Base-by-base conservation (phyloP, 2,888 invertebrate species). In the Brachyopa scutellaris region DNA sequence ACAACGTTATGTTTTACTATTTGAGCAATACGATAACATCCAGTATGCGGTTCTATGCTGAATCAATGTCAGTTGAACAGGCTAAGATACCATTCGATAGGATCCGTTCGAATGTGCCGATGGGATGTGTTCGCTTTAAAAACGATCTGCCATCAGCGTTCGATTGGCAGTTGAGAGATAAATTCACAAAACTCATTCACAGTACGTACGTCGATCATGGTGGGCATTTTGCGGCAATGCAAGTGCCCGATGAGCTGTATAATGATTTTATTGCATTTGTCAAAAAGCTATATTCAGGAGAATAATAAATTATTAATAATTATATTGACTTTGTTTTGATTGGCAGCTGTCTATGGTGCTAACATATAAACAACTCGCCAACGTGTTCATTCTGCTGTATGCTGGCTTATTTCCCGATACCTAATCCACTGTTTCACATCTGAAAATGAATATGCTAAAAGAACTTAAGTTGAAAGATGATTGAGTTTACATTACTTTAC, bases 1-100 rank as follows among this genome's bases (percentile, higher is more conserved):
- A 96, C 85, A 95, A 96, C 86, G 88, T 97, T 4, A 96, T 96
- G 95, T 90, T 96, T 51, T 97, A 97, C 89, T 97, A 96, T 95
- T 88, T 93, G 0, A 93, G 94, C 0, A 93, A 93, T 57, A 93
- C 93, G 6, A 95, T 96, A 7, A 94, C 95, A 0, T 94, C 95
- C 0, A 94, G 96, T 0, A 92, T 93, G 90, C 92, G 97, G 33
- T 90, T 96, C 19, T 97, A 97, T 87, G 90, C 95, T 0, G 96
- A 97, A 88, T 88, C 87, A 0, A 91, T 93, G 15, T 91, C 87
- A 31, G 88, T 86, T 21, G 82, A 86, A 1, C 84, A 88, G 19
- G 72, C 85, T 1, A 86, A 64, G 0, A 82, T 90, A 29, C 87
- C 89, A 0, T 79, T 92, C 21, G 91, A 92, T 15, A 77, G 87